Evolutionary conservation across 2,797 vertebrate genomes (phyloP), one percentile per base, ranked within the genome.

Genomic region (Melanotaenia nigrans): DNA sequence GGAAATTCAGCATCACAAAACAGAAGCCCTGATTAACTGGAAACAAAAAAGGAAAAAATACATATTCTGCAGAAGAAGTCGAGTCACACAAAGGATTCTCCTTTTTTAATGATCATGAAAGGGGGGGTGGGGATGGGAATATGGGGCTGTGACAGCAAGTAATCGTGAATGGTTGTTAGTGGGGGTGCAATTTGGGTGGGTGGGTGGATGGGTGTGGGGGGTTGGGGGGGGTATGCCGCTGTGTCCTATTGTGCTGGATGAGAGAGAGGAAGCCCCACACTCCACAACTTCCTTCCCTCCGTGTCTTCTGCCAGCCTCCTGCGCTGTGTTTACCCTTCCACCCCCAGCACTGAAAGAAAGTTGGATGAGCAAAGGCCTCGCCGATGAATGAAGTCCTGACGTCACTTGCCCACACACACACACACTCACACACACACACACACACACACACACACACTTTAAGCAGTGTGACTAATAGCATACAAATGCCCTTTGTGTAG

Each of bases 391-490:
- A 71, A 80, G 75, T 35, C 51, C 73, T 89, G 87, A 89, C 81
- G 78, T 89, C 89, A 90, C 79, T 33, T 65, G 62, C 79, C 73
- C 81, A n/a, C n/a, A n/a, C n/a, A n/a, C n/a, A n/a, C n/a, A n/a
- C n/a, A n/a, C n/a, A n/a, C n/a, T n/a, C n/a, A n/a, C n/a, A 67
- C 78, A 57, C 72, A 78, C 47, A 32, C 63, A 73, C 65, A 76
- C 20, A 53, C 57, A 62, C 76, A 32, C 30, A 32, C 30, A 38
- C 35, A 36, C 10, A 67, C 56, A 77, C 77, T 66, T 66, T 81
- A 84, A 81, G 76, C 82, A 74, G 68, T 72, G 85, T 92, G 92
- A 92, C 91, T 93, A 93, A 93, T 87, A 78, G 83, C 65, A 56
- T 71, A 80, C 87, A 87, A 88, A 85, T 67, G 63, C 87, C 49